These are phyloP conservation scores for Apis florea DNA, from an alignment of 1,140 invertebrate species.

Conservation along the genomic window DNA sequence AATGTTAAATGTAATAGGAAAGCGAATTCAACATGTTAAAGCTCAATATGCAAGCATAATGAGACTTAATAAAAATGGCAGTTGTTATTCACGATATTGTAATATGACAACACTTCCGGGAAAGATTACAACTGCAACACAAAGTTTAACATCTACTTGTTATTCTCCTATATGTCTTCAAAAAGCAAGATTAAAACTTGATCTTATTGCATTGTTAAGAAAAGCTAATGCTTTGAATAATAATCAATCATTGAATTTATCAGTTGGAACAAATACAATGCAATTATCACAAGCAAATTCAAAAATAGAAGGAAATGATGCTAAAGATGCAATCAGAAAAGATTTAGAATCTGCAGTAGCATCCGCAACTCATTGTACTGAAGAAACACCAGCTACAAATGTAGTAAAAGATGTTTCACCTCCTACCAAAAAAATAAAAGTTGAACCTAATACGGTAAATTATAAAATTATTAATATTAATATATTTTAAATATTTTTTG, in stretches of 20 bases:
- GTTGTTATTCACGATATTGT: slow-evolving; percentile 87
- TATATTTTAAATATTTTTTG: neutral
- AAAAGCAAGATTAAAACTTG: slow-evolving; percentile 85
- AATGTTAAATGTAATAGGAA: slow-evolving; percentile 81
- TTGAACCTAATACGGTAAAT: slow-evolving; percentile 64
- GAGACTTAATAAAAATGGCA: slow-evolving; percentile 84
- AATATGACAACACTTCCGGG: slow-evolving; percentile 79
- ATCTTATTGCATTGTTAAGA: slow-evolving; percentile 84
- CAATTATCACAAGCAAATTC: slow-evolving; percentile 39
- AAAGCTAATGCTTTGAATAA: slow-evolving; percentile 81
- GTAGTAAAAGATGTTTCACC: slow-evolving; percentile 65
- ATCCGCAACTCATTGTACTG: slow-evolving; percentile 81
- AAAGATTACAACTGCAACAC: slow-evolving; percentile 77
- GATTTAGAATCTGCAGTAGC: slow-evolving; percentile 83
- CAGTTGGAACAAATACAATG: neutral
- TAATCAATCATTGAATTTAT: slow-evolving; percentile 61
- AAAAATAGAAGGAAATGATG: slow-evolving; percentile 60
- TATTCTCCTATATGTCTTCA: slow-evolving; percentile 89
- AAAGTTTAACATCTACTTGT: slow-evolving; percentile 83
- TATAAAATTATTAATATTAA: neutral
- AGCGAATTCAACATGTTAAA: slow-evolving; percentile 84
- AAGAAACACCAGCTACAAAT: slow-evolving; percentile 77
- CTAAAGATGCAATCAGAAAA: slow-evolving; percentile 82
- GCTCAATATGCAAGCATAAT: slow-evolving; percentile 84
- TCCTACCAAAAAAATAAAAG: slow-evolving; percentile 69